Conservation (phyloP, 1,140 invertebrate species). For the Chymomyza costata region DNA sequence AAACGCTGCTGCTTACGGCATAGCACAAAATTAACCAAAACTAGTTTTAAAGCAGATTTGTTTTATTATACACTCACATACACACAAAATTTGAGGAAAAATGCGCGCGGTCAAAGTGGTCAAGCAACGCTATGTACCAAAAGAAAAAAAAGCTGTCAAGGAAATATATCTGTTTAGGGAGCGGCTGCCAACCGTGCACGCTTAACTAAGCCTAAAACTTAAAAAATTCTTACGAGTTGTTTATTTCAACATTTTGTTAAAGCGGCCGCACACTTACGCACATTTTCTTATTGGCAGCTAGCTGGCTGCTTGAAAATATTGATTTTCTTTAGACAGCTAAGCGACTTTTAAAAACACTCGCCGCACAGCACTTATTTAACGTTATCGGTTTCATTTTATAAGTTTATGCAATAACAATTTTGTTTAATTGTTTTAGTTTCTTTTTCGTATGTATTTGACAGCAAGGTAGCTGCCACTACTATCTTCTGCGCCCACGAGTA, state of each 20-base stretch:
- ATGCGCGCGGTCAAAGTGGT: slow-evolving; percentile 61
- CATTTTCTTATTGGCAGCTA: slow-evolving; percentile 47
- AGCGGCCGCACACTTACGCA: not conserved
- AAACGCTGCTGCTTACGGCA: not conserved
- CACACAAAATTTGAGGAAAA: not conserved
- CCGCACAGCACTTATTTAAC: slow-evolving; percentile 19
- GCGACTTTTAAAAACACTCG: slow-evolving; percentile 25
- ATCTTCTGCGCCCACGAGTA: slow-evolving; percentile 64
- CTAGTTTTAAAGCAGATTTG: not conserved
- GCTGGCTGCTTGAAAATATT: slow-evolving; percentile 33
- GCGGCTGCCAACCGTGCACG: slow-evolving; percentile 33
- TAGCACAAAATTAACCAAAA: no score
- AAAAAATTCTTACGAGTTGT: slow-evolving; percentile 34
- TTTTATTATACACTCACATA: no score
- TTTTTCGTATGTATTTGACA: slow-evolving; percentile 19
- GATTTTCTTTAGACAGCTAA: slow-evolving; percentile 68
- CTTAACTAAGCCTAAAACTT: slow-evolving; percentile 17
- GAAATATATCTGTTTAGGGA: slow-evolving; percentile 45
- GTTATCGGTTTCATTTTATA: slow-evolving; percentile 6
- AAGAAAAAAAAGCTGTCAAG: slow-evolving; percentile 31
- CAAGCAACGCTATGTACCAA: slow-evolving; percentile 48
- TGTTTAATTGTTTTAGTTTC: slow-evolving; percentile 11
- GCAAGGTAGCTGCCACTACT: no score
- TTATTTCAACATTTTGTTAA: slow-evolving; percentile 31
- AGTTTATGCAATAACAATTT: slow-evolving; percentile 11